Evolutionary conservation across 37 sponge, comb jelly and placozoan genomes (phyloP).

Genomic region (Cliona cf. orientalis): DNA sequence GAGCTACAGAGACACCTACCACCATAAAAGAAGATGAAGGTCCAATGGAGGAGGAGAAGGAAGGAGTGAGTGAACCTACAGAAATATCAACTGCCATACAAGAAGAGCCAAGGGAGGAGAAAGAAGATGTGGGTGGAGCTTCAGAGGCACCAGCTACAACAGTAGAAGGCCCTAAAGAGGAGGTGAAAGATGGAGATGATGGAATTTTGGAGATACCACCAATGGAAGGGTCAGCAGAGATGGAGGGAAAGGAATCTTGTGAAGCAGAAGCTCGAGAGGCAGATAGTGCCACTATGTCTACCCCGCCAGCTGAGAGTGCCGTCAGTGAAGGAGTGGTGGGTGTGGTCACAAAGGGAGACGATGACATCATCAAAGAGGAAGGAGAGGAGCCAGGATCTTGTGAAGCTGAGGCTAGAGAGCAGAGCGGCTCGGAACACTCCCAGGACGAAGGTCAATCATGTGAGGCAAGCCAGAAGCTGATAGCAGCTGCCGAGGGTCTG

Average conservation of each 20-base stretch:
- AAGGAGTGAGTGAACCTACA: not conserved
- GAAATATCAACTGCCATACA: not conserved
- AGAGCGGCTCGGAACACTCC: not conserved
- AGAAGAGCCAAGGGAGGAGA: not conserved
- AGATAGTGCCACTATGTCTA: not conserved
- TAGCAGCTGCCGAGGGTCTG: slow-evolving; percentile 41
- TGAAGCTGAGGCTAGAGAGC: not conserved
- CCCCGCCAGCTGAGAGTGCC: too few species aligned
- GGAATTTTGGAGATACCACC: not conserved
- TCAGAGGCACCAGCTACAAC: not conserved
- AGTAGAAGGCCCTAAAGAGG: not conserved
- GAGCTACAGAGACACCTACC: not conserved
- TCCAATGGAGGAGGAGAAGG: not conserved
- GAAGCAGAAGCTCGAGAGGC: slow-evolving; percentile 43
- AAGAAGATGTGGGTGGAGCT: not conserved
- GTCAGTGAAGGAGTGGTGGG: too few species aligned
- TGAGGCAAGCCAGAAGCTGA: slow-evolving; percentile 28
- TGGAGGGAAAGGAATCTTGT: slow-evolving; percentile 2
- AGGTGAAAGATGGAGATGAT: not conserved
- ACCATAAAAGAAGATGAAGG: too few species aligned
- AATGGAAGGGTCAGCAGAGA: not conserved
- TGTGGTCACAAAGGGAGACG: not conserved
- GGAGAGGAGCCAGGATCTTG: not conserved
- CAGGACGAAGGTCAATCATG: not conserved
- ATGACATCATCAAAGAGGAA: not conserved